These are phyloP conservation scores for Diplosoma virens DNA, from an alignment of 23 tunicate genomes.

Conservation along the genomic window DNA sequence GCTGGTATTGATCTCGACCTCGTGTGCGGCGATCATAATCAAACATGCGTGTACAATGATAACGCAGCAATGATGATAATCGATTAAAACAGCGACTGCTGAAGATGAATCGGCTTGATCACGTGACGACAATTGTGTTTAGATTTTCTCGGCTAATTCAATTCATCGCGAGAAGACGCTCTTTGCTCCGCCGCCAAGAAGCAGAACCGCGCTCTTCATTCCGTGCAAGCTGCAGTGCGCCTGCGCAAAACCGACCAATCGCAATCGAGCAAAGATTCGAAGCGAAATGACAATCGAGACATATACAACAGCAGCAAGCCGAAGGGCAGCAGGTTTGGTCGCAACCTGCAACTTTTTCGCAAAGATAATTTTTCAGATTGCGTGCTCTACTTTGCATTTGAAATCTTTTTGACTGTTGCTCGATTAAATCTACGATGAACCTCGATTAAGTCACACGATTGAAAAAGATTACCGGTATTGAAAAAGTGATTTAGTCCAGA, in stretches of 20 bases:
- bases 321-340: constrained; percentile 1
- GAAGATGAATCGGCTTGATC: not conserved
- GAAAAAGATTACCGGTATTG: no score
- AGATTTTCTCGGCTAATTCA: constrained; percentile 68
- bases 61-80: no score
- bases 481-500: no score
- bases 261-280: not conserved
- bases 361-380: no score
- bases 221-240: constrained; percentile 39
- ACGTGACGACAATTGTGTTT: not conserved
- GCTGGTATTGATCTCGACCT: no score
- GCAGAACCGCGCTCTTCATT: constrained; percentile 65
- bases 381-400: no score
- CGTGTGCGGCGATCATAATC: no score
- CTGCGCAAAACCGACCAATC: constrained; percentile 11
- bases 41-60: no score
- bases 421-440: no score
- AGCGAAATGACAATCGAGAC: constrained; percentile 33
- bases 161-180: constrained; percentile 43
- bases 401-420: no score
- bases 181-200: constrained; percentile 60
- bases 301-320: constrained; percentile 38
- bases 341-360: no score
- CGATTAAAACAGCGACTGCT: not conserved
- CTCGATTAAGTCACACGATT: no score